phyloP scores from a whole-genome alignment of 2,113 vertebrate genomes.

The Phocoena sinus region DNA sequence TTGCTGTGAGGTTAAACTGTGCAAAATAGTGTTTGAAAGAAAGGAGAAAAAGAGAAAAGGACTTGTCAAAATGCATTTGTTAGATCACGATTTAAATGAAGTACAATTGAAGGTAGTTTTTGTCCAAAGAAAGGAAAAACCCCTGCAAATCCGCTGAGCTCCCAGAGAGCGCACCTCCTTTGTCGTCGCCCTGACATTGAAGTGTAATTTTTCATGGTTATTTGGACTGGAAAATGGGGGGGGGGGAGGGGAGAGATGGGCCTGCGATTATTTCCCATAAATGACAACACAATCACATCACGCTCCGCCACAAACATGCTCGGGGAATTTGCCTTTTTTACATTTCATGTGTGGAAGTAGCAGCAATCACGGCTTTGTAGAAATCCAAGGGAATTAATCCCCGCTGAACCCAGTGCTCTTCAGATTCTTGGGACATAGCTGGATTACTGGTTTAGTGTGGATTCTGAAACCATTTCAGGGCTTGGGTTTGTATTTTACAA shows the following conservation, averaged over 20 bases:
- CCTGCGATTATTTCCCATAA: constrained; percentile 98
- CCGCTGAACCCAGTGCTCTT: constrained; percentile 24
- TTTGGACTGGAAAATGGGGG: constrained; percentile 96
- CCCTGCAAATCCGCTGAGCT: constrained; percentile 79
- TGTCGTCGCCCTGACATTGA: constrained; percentile 94
- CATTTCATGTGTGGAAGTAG: constrained; percentile 89
- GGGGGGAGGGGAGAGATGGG: constrained; percentile 86
- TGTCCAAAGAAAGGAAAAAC: constrained; percentile 76
- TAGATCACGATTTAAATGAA: constrained; percentile 81
- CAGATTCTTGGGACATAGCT: not conserved
- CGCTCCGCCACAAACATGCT: constrained; percentile 93
- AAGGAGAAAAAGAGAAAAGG: constrained; percentile 76
- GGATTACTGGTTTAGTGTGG: not conserved
- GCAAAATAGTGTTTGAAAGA: constrained; percentile 79
- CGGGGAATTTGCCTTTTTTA: constrained; percentile 88
- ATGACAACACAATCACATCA: constrained; percentile 99
- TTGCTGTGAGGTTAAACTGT: constrained; percentile 80
- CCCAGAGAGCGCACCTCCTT: constrained; percentile 82
- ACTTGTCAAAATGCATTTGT: constrained; percentile 82
- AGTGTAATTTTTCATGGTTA: constrained; percentile 99
- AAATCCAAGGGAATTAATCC: constrained; percentile 60
- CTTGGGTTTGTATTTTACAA: constrained; percentile 28
- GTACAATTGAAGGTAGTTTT: constrained; percentile 81
- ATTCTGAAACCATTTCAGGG: not conserved
- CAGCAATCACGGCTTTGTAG: constrained; percentile 52